Conservation (phyloP, 2,113 vertebrate genomes). For the Seriola rivoliana region DNA sequence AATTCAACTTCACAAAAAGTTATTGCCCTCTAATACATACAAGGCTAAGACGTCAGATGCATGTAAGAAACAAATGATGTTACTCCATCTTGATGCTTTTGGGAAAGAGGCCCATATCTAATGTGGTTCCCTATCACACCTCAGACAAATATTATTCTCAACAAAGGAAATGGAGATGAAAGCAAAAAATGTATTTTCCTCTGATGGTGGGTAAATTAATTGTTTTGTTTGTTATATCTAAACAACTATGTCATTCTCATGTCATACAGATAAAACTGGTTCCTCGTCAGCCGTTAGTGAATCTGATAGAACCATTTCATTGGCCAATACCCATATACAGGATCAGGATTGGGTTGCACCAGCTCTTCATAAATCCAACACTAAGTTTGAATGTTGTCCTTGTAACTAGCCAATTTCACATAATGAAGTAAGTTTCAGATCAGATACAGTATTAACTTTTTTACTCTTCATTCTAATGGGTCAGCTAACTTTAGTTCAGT, state of each 20-base stretch:
- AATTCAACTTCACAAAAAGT: not conserved
- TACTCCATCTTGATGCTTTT: constrained; percentile 38
- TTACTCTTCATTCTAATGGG: too few relatives aligned
- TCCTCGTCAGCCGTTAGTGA: too few relatives aligned
- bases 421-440: too few relatives aligned
- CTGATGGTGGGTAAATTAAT: constrained; percentile 60
- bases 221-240: not conserved
- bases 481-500: too few relatives aligned
- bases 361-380: too few relatives aligned
- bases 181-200: not conserved
- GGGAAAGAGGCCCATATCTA: constrained; percentile 41
- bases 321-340: too few relatives aligned
- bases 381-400: too few relatives aligned
- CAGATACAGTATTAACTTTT: too few relatives aligned
- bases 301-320: not conserved
- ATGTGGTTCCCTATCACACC: not conserved
- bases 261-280: not conserved
- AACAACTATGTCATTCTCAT: not conserved
- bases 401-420: too few relatives aligned
- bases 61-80: not conserved
- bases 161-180: constrained; percentile 14
- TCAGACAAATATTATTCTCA: constrained; percentile 3
- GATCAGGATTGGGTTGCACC: too few relatives aligned
- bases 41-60: not conserved
- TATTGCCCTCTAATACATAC: not conserved